A percentile compares a stretch with the other conserved stretches of the same genome.
Evolutionary conservation across 2,888 invertebrate genomes (phyloP).

Genomic region (Hydrotaea cyrtoneurina): DNA sequence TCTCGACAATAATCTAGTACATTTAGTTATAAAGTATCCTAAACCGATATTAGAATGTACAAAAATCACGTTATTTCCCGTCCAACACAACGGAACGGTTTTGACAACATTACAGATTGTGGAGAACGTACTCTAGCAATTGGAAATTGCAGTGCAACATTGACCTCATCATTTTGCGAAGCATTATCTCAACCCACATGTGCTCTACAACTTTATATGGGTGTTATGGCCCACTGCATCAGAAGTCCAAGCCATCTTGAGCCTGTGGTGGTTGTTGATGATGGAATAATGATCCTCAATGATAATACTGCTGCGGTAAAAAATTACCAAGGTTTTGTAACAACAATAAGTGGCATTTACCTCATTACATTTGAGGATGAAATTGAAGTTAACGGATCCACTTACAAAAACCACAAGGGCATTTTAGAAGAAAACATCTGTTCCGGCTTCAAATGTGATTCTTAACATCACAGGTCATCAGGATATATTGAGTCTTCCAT

Average conservation of each 20-base stretch:
- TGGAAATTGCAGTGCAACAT: background rate
- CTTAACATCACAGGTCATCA: no score
- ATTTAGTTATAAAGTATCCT: slow-evolving; percentile 49
- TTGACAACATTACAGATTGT: slow-evolving; percentile 35
- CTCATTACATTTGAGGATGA: slow-evolving; percentile 43
- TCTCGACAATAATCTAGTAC: no score
- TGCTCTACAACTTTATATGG: no score
- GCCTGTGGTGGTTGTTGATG: slow-evolving; percentile 34
- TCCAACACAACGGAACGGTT: slow-evolving; percentile 40
- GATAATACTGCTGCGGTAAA: background rate
- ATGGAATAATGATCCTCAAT: background rate
- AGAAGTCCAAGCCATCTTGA: slow-evolving; percentile 35
- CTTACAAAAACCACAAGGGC: slow-evolving; percentile 41
- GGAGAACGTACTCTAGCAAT: background rate
- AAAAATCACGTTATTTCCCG: slow-evolving; percentile 38
- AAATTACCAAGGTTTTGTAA: slow-evolving; percentile 43
- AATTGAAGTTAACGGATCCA: slow-evolving; percentile 1
- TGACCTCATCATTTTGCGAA: slow-evolving; percentile 38
- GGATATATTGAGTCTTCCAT: no score
- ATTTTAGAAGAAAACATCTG: slow-evolving; percentile 21
- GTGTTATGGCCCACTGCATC: no score
- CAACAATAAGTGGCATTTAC: slow-evolving; percentile 41
- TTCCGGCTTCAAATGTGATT: no score
- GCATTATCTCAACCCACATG: no score
- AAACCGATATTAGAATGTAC: slow-evolving; percentile 39